These are phyloP conservation scores for Sebastes fasciatus DNA, from an alignment of 2,113 vertebrate species.

Conservation along the genomic window DNA sequence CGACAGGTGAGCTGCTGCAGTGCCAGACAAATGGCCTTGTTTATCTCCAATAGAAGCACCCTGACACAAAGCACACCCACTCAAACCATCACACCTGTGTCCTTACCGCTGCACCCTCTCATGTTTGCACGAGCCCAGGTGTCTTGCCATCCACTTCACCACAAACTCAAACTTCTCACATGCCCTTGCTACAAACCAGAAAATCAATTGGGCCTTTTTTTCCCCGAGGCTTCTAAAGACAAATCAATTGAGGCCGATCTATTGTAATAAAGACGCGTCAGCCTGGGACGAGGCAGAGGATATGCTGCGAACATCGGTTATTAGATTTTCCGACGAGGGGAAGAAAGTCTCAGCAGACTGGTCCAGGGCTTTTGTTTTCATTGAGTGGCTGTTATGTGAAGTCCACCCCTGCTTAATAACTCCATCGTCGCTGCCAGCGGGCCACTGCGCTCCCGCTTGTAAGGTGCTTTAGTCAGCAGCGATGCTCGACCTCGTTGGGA, in stretches of 20 bases:
- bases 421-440: conserved; percentile 25
- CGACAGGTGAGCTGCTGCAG: conserved; percentile 48
- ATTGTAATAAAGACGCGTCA: conserved; percentile 71
- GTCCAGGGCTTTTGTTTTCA: conserved; percentile 64
- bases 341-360: conserved; percentile 38
- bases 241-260: conserved; percentile 74
- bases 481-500: conserved; percentile 1
- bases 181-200: conserved; percentile 43
- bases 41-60: conserved; percentile 27
- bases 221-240: conserved; percentile 58
- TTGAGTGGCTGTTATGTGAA: conserved; percentile 69
- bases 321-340: conserved; percentile 54
- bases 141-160: conserved; percentile 12
- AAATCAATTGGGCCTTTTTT: conserved; percentile 60
- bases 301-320: conserved; percentile 53
- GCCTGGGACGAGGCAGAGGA: conserved; percentile 52
- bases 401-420: conserved; percentile 39
- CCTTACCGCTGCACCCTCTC: neutral
- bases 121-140: neutral
- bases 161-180: conserved; percentile 36
- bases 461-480: conserved; percentile 66
- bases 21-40: conserved; percentile 45
- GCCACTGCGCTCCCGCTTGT: neutral
- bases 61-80: neutral
- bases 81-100: neutral